phyloP scores from a whole-genome alignment of 2,888 invertebrate genomes.

The Sturmia bella region DNA sequence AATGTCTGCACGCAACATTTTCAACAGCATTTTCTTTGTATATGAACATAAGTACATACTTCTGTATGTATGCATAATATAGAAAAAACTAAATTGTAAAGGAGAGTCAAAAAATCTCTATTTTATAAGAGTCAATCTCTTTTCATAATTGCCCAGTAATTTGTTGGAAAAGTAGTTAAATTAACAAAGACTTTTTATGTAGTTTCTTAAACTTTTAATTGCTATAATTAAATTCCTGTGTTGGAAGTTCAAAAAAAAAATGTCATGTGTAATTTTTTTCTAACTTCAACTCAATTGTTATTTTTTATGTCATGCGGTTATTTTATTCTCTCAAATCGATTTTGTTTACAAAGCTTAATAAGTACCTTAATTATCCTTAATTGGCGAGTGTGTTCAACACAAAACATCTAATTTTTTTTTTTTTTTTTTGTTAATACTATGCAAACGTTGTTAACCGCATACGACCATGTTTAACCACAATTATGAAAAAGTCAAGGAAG shows the following conservation, averaged over 20 bases:
- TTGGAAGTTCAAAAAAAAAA: constrained; percentile 10
- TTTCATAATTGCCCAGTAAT: background rate
- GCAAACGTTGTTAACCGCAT: constrained; percentile 1
- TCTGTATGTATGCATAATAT: constrained; percentile 1
- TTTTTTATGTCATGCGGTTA: background rate
- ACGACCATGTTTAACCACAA: background rate
- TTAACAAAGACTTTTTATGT: background rate
- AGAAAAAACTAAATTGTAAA: too few relatives aligned
- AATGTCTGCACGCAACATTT: constrained; percentile 71
- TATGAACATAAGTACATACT: background rate
- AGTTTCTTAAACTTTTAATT: constrained; percentile 5
- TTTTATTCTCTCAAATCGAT: constrained; percentile 26
- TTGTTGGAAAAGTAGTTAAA: constrained; percentile 22
- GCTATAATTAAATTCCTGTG: constrained; percentile 10
- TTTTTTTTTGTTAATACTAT: background rate
- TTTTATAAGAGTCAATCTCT: too few relatives aligned
- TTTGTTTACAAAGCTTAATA: constrained; percentile 28
- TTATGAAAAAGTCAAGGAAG: constrained; percentile 4
- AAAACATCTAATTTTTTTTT: background rate
- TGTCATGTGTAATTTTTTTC: background rate
- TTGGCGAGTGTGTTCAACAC: constrained; percentile 5
- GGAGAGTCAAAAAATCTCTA: too few relatives aligned
- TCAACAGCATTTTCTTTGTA: background rate
- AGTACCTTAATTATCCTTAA: constrained; percentile 38
- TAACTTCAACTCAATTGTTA: background rate